phyloP scores from a whole-genome alignment of 2,888 invertebrate genomes.

The Rhingia campestris region DNA sequence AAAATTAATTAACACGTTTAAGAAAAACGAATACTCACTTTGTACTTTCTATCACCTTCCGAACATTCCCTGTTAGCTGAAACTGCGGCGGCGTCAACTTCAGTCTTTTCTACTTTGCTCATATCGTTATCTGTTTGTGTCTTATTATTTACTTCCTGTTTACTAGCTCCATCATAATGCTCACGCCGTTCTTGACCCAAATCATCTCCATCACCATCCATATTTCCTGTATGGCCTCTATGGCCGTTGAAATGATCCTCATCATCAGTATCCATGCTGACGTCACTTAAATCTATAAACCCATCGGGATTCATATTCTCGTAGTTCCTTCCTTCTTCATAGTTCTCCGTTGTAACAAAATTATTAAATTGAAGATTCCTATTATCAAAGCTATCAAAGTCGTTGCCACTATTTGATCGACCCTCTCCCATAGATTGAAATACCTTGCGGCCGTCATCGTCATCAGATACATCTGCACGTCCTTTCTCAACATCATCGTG shows the following conservation, averaged over 20 bases:
- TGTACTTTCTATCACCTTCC: slow-evolving; percentile 84
- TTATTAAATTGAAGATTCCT: slow-evolving; percentile 59
- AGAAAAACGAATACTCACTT: slow-evolving; percentile 81
- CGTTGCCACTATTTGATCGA: slow-evolving; percentile 75
- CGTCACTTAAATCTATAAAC: slow-evolving; percentile 88
- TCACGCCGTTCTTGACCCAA: slow-evolving; percentile 31
- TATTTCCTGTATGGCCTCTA: slow-evolving; percentile 9
- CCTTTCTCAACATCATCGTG: not conserved
- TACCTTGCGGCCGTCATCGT: not conserved
- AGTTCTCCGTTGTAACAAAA: slow-evolving; percentile 77
- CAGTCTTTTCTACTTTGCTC: slow-evolving; percentile 78
- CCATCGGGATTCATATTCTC: slow-evolving; percentile 75
- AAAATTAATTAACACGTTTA: not conserved
- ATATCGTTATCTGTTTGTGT: slow-evolving; percentile 76
- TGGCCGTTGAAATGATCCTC: slow-evolving; percentile 80
- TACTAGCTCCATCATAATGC: slow-evolving; percentile 26
- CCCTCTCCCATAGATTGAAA: slow-evolving; percentile 78
- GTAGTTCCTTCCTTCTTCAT: slow-evolving; percentile 60
- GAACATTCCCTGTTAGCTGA: slow-evolving; percentile 82
- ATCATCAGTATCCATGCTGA: slow-evolving; percentile 88
- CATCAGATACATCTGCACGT: slow-evolving; percentile 11
- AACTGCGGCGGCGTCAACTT: slow-evolving; percentile 79
- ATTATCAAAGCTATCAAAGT: slow-evolving; percentile 75
- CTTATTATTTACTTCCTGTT: not conserved
- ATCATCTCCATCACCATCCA: slow-evolving; percentile 28